These are phyloP conservation scores for Philonicus albiceps DNA, from an alignment of 2,888 invertebrate species.

Conservation along the genomic window DNA sequence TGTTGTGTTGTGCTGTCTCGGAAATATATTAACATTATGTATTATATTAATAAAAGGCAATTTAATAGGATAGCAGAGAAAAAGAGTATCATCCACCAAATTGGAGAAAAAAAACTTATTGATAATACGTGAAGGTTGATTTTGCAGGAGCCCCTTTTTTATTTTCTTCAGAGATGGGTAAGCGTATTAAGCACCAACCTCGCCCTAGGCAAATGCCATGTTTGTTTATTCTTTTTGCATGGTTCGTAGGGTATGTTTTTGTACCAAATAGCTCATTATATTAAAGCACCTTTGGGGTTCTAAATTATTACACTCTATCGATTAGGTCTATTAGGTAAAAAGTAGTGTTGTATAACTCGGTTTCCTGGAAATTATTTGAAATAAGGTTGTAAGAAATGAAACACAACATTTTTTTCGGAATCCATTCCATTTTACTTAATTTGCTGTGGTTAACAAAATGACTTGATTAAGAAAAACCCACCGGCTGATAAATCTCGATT, in stretches of 20 bases:
- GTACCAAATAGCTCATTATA: neutral
- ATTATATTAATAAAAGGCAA: neutral
- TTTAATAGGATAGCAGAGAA: neutral
- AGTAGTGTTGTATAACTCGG: no score
- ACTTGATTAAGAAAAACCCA: constrained; percentile 12
- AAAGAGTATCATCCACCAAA: neutral
- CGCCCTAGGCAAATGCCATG: neutral
- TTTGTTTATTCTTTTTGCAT: neutral
- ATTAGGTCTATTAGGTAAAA: neutral
- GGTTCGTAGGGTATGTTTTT: neutral
- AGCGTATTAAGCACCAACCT: neutral
- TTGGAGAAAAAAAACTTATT: neutral
- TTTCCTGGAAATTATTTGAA: neutral
- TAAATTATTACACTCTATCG: neutral
- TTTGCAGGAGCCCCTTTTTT: neutral
- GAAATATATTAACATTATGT: no score
- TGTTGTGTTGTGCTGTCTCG: no score
- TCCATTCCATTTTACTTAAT: constrained; percentile 7
- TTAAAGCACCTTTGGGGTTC: neutral
- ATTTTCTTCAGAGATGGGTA: neutral
- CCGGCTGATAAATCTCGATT: constrained; percentile 6
- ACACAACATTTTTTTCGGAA: neutral
- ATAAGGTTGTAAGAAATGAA: neutral
- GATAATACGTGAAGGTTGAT: neutral
- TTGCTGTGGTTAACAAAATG: constrained; percentile 26